Percentiles rank a stretch among this genome's conserved stretches.
phyloP scores from a whole-genome alignment of 2,888 invertebrate genomes.

The Chrysolina haemoptera region DNA sequence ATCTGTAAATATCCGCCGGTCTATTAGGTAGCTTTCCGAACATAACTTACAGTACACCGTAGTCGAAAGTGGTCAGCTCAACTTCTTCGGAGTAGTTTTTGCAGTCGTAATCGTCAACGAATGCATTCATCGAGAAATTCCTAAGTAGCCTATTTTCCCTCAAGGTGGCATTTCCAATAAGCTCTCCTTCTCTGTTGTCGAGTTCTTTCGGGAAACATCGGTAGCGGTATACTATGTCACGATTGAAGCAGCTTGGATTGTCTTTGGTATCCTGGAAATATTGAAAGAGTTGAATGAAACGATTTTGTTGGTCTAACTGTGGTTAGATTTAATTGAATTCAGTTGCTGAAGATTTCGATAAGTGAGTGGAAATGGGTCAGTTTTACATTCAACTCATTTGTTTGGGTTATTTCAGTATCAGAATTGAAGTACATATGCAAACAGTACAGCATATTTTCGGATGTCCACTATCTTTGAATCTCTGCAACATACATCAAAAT shows the following conservation, averaged over 20 bases:
- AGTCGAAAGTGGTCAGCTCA: constrained; percentile 14
- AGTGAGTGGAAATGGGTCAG: too few relatives aligned
- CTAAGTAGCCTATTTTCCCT: constrained; percentile 18
- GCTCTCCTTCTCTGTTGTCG: not conserved
- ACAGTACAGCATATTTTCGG: too few relatives aligned
- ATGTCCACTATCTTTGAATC: too few relatives aligned
- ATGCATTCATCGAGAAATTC: constrained; percentile 24
- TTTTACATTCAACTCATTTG: too few relatives aligned
- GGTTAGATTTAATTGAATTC: not conserved
- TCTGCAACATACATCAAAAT: too few relatives aligned
- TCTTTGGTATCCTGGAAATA: constrained; percentile 11
- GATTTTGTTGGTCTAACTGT: not conserved
- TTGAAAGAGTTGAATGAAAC: not conserved
- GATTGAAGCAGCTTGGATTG: constrained; percentile 7
- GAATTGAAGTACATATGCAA: too few relatives aligned
- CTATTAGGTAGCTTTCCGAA: not conserved
- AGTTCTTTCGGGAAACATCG: constrained; percentile 22
- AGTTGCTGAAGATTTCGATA: not conserved
- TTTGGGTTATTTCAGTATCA: too few relatives aligned
- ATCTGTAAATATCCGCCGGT: too few relatives aligned
- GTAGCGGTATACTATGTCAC: constrained; percentile 22
- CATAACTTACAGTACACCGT: constrained; percentile 23
- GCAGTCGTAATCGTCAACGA: constrained; percentile 14
- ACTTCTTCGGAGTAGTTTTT: constrained; percentile 3
- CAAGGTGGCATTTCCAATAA: not conserved